These are phyloP conservation scores for Stigmatopora nigra DNA, from an alignment of 2,113 vertebrate species.

Conservation along the genomic window DNA sequence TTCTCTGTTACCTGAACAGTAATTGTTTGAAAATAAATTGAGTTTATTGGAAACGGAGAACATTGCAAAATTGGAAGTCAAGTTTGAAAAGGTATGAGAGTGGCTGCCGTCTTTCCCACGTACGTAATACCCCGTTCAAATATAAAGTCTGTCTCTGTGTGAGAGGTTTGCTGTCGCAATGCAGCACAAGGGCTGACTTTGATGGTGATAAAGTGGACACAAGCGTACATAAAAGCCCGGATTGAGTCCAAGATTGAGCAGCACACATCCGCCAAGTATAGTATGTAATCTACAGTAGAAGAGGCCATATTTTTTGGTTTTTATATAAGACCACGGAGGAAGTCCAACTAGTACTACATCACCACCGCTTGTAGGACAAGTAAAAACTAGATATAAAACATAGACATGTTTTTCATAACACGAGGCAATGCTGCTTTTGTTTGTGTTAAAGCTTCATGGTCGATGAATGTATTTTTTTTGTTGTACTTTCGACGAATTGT, in stretches of 20 bases:
- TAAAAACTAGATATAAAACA: neutral
- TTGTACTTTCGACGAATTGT: too few relatives aligned
- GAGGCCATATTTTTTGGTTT: neutral
- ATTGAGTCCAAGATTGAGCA: neutral
- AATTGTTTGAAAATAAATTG: neutral
- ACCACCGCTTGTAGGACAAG: neutral
- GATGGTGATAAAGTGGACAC: constrained; percentile 1
- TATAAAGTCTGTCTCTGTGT: neutral
- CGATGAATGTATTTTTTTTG: too few relatives aligned
- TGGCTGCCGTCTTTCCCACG: neutral
- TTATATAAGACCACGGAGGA: neutral
- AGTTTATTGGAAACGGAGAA: neutral
- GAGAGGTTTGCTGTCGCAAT: constrained; percentile 1
- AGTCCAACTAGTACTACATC: neutral
- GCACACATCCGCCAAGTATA: neutral
- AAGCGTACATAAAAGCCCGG: neutral
- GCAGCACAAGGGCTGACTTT: constrained; percentile 3
- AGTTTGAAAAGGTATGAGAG: neutral
- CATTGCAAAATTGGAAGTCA: neutral
- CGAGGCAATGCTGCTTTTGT: too few relatives aligned
- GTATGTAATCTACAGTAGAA: neutral
- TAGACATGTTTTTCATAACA: neutral
- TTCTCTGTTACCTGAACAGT: too few relatives aligned
- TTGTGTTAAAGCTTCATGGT: too few relatives aligned
- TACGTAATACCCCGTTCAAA: neutral